Conservation (phyloP, 2,113 vertebrate genomes). For the Chaetops frenatus region DNA sequence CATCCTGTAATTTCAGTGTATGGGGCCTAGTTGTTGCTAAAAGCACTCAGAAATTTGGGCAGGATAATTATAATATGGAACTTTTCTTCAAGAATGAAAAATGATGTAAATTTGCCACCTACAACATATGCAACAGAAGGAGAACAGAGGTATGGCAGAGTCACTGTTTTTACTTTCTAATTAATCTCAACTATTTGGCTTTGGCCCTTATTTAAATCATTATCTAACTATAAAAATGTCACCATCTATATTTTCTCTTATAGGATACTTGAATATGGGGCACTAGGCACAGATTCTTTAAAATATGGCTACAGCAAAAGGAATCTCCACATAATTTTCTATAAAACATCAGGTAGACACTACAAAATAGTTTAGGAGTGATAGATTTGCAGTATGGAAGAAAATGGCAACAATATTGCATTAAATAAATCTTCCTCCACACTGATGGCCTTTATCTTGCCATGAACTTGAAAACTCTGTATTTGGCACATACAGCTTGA, state of each 20-base stretch:
- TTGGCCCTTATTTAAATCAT: neutral
- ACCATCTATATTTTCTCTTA: neutral
- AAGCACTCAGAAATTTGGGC: neutral
- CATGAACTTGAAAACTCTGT: neutral
- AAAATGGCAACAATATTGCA: neutral
- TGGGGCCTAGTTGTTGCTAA: neutral
- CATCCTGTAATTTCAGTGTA: neutral
- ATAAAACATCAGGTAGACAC: neutral
- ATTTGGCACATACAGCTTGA: neutral
- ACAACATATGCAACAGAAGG: neutral
- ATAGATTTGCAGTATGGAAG: neutral
- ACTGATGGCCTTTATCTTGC: fast-evolving
- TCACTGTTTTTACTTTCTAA: neutral
- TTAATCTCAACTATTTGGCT: neutral
- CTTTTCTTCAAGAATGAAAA: neutral
- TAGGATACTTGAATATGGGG: neutral
- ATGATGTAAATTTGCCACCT: neutral
- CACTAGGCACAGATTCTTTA: neutral
- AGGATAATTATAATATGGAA: neutral
- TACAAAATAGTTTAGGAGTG: neutral
- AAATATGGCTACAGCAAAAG: neutral
- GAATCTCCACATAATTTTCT: neutral
- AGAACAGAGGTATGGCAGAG: neutral
- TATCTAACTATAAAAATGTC: neutral
- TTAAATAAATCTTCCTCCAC: neutral